phyloP scores from a whole-genome alignment of 92 coral and sea anemone species.

The Muricea muricata region DNA sequence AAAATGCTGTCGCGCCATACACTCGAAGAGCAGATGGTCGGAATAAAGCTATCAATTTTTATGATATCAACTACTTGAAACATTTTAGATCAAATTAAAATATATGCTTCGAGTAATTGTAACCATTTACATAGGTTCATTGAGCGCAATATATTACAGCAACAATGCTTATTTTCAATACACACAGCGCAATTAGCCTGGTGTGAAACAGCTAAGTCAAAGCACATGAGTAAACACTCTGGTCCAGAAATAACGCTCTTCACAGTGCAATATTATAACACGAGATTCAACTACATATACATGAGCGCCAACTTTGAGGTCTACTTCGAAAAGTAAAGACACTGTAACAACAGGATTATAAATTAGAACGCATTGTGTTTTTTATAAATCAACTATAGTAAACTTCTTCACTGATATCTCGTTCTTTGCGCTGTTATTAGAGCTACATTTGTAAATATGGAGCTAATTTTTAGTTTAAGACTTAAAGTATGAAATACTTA shows the following conservation, averaged over 20 bases:
- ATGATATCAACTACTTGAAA: no score
- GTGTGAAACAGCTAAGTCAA: not conserved
- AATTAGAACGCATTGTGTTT: not conserved
- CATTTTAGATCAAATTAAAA: no score
- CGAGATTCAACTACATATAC: not conserved
- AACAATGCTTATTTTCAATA: not conserved
- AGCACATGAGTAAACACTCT: constrained; percentile 3
- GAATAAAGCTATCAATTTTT: no score
- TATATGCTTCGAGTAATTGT: no score
- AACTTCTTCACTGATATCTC: not conserved
- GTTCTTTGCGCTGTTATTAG: not conserved
- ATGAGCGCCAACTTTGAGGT: no score
- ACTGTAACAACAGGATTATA: constrained; percentile 21
- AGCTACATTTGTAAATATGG: not conserved
- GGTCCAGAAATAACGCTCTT: not conserved
- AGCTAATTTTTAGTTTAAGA: not conserved
- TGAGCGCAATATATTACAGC: not conserved
- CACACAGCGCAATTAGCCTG: constrained; percentile 1
- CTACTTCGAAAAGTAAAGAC: not conserved
- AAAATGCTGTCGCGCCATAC: not conserved
- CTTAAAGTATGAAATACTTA: not conserved
- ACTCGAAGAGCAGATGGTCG: no score
- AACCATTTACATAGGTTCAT: no score
- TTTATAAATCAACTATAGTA: not conserved
- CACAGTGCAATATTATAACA: not conserved